Percentiles rank a stretch among this genome's conserved stretches.
These are phyloP conservation scores for Nothoprocta perdicaria DNA, from an alignment of 2,113 vertebrate species.

Conservation along the genomic window DNA sequence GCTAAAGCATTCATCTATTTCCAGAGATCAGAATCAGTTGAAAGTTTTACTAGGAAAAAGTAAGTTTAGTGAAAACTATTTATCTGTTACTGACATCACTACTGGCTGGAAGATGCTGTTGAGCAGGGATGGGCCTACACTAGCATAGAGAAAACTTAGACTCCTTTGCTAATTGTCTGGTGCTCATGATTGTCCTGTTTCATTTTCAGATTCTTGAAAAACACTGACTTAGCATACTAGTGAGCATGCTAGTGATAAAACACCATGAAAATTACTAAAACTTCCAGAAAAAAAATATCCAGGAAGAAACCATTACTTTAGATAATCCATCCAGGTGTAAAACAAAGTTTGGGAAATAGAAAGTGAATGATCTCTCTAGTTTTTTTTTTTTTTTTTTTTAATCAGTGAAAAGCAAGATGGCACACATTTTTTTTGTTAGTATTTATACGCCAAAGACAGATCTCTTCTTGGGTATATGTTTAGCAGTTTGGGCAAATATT, in stretches of 20 bases:
- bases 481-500: background rate
- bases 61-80: background rate
- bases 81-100: background rate
- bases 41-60: background rate
- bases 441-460: background rate
- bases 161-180: accelerated
- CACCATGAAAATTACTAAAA: background rate
- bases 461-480: background rate
- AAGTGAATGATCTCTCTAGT: background rate
- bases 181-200: background rate
- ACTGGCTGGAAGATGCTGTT: background rate
- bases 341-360: background rate
- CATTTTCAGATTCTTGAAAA: constrained; percentile 5
- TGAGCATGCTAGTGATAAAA: background rate
- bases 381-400: background rate
- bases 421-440: background rate
- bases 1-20: background rate
- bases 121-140: accelerated
- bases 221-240: background rate
- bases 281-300: background rate
- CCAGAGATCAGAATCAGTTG: background rate
- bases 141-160: no score
- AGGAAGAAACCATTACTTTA: background rate
- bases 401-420: background rate
- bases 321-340: background rate